Evolutionary conservation across 2,888 invertebrate genomes (phyloP), one percentile per base, ranked within the genome.

Genomic region (Acronicta aceris): DNA sequence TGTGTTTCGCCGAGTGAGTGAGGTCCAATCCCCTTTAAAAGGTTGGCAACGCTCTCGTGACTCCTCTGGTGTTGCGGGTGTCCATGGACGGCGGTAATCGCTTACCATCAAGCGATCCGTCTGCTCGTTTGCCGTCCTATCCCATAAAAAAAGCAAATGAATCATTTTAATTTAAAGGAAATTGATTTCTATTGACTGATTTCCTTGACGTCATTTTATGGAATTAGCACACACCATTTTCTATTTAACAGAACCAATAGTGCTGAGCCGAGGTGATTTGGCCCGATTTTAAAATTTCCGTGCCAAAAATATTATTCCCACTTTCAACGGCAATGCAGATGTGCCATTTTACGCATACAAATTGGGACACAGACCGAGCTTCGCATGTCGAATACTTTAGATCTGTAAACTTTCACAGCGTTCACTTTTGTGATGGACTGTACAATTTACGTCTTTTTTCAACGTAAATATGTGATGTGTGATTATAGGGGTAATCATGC

Each of bases 251-350:
- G 64, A 62, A 57, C 51, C 56, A 58, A 41, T 62, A 56, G 64
- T 71, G 71, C 65, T 2, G 10, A 71, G 57, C 65, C 67, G 64
- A 58, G 52, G 59, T 46, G 57, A 66, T 82, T 84, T 85, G 87
- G 83, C 82, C 84, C 82, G 81, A 82, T 85, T 88, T 83, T 80
- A 81, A 84, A 81, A 81, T 68, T 70, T 77, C 71, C 78, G 86
- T 89, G 90, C 91, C 90, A 92, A 90, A 89, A 90, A 88, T 86
- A 88, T 85, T 74, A 79, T 76, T 76, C 71, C 82, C 78, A 85
- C 84, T 83, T 87, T 85, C 81, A 81, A 76, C 90, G 81, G 88
- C 91, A 91, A 83, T 93, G 92, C 92, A 92, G 92, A 91, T 92
- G 90, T 88, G 85, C 86, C 85, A 82, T 85, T 88, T 88, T 79